Evolutionary conservation across 1,140 invertebrate genomes (phyloP), one percentile per base, ranked within the genome.

Genomic region (Carposina sasakii): DNA sequence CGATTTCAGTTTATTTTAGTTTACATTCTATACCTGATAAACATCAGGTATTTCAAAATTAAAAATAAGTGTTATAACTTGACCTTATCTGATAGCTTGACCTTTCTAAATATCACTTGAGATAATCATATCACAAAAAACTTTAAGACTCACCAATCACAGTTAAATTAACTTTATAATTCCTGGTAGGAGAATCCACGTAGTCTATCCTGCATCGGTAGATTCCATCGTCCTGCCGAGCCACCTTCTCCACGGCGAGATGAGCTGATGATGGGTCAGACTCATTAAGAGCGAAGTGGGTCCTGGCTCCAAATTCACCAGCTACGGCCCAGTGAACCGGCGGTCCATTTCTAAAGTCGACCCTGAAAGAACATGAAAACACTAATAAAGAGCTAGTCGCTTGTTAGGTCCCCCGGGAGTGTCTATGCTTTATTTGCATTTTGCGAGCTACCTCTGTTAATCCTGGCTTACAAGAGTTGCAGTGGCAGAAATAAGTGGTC

Each of bases 121-220:
- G n/a, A n/a, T n/a, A n/a, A n/a, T 22, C 19, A 20, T 46, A 47
- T 30, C 30, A 20, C 8, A 46, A 30, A 30, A 33, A 42, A 30
- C 19, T 31, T 16, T 12, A 13, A 52, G 23, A 83, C 90, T 90
- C 84, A 96, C 95, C 94, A 60, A 96, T 90, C 67, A 96, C 89
- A 47, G 92, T 94, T 41, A 96, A 86, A 76, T 95, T 96, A 57
- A 96, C 91, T 59, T 89, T 88, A 64, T 91, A 94, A 76, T 96
- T 96, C 54, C 90, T 89, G 0, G 94, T 96, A 1, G 94, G 94
- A 0, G 93, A 93, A 67, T 95, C 91, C 31, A 92, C 87, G 64
- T 94, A 96, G 78, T 96, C 95, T 20, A 96, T 92, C 50, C 94
- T 86, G 71, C 94, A 96, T 60, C 91, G 88, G 70, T 93, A 95